phyloP scores from a whole-genome alignment of 2,888 invertebrate genomes.

The Ephialtes manifestator region DNA sequence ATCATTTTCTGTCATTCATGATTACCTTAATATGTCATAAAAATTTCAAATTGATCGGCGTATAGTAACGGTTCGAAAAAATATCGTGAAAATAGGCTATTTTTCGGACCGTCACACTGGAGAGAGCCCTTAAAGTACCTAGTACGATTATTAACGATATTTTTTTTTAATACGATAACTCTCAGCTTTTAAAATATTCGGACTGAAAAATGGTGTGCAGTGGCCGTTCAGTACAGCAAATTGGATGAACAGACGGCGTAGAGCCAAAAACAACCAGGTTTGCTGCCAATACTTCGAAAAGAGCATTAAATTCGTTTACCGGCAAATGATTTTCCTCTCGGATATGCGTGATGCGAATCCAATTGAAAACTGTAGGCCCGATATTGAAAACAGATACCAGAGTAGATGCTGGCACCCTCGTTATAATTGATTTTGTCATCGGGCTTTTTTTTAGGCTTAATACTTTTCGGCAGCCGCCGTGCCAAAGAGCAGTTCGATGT shows the following conservation, averaged over 20 bases:
- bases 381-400: background rate
- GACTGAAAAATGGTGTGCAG: too few relatives aligned
- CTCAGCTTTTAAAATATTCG: too few relatives aligned
- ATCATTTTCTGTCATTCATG: too few relatives aligned
- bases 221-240: background rate
- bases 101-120: too few relatives aligned
- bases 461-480: slow-evolving; percentile 4
- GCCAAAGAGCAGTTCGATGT: slow-evolving; percentile 22
- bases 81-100: too few relatives aligned
- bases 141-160: too few relatives aligned
- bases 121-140: too few relatives aligned
- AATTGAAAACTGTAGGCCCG: slow-evolving; percentile 41
- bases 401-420: slow-evolving; percentile 29
- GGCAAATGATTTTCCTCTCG: slow-evolving; percentile 30
- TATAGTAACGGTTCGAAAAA: too few relatives aligned
- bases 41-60: too few relatives aligned
- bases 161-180: too few relatives aligned
- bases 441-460: slow-evolving; percentile 38
- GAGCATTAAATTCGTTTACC: slow-evolving; percentile 10
- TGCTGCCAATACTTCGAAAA: slow-evolving; percentile 2
- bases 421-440: slow-evolving; percentile 61
- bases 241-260: slow-evolving; percentile 11
- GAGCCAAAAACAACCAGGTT: slow-evolving; percentile 38
- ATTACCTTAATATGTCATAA: too few relatives aligned
- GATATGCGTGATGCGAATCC: slow-evolving; percentile 39